These are phyloP conservation scores for Bicyclus anynana DNA, from an alignment of 1,140 invertebrate genomes.

Conservation along the genomic window DNA sequence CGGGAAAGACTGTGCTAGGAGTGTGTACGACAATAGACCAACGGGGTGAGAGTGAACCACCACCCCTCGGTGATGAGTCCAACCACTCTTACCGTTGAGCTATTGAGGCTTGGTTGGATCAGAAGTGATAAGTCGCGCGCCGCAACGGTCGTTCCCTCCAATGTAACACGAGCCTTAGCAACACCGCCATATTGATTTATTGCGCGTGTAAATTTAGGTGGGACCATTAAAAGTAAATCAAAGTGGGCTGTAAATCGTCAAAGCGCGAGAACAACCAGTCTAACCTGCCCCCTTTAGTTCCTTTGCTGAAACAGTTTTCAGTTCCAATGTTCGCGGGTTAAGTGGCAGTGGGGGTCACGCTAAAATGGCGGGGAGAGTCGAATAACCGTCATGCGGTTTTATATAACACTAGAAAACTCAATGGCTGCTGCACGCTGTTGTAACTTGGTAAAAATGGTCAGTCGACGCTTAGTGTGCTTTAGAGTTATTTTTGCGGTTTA, in stretches of 20 bases:
- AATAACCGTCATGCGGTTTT: constrained; percentile 20
- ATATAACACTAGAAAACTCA: constrained; percentile 13
- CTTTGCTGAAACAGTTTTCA: constrained; percentile 10
- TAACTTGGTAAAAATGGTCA: constrained; percentile 15
- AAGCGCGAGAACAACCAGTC: constrained; percentile 18
- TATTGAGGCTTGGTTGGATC: too few species aligned
- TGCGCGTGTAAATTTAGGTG: constrained; percentile 16
- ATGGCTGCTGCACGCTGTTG: constrained; percentile 12
- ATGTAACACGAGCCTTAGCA: not conserved
- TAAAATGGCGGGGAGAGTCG: not conserved
- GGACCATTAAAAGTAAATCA: constrained; percentile 28
- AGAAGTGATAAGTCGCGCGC: too few species aligned
- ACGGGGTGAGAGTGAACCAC: too few species aligned
- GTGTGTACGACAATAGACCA: too few species aligned
- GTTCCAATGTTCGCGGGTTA: constrained; percentile 8
- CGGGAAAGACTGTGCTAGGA: too few species aligned
- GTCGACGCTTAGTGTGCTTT: not conserved
- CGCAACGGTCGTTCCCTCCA: not conserved
- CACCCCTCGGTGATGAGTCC: too few species aligned
- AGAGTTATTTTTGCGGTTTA: not conserved
- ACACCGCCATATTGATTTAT: constrained; percentile 22
- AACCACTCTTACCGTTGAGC: too few species aligned
- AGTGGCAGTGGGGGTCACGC: constrained; percentile 10
- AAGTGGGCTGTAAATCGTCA: constrained; percentile 29
- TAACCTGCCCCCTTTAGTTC: constrained; percentile 7